Conservation (phyloP, 2,113 vertebrate genomes). For the Charadrius vociferus region DNA sequence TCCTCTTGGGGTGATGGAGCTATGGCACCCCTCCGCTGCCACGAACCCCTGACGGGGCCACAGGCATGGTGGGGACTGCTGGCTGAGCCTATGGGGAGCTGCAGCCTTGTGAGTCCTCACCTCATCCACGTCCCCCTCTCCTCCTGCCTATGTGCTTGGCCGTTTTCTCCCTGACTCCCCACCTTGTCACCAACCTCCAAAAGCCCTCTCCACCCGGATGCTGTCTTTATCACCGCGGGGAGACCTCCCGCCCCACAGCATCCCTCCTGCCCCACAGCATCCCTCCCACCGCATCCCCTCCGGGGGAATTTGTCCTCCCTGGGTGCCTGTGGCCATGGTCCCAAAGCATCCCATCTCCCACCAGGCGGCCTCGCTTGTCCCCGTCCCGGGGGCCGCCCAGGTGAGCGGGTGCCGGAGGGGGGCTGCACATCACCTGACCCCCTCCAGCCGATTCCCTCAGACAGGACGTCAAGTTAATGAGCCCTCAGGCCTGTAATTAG, state of each 20-base stretch:
- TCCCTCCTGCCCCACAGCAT: background rate
- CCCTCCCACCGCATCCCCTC: fast-evolving
- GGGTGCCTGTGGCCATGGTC: fast-evolving
- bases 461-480: constrained; percentile 93
- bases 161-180: background rate
- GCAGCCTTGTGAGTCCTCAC: background rate
- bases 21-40: background rate
- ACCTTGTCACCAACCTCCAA: background rate
- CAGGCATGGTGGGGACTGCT: background rate
- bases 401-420: constrained; percentile 13
- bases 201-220: background rate
- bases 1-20: background rate
- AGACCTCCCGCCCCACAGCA: background rate
- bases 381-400: background rate
- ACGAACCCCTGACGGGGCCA: fast-evolving
- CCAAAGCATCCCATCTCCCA: background rate
- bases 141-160: background rate
- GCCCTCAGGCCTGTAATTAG: constrained; percentile 93
- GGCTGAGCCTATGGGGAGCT: background rate
- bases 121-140: background rate
- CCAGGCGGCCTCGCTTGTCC: background rate
- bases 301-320: too few relatives aligned
- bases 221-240: background rate
- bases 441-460: constrained; percentile 80
- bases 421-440: constrained; percentile 79